Conservation (phyloP, 2,113 vertebrate species). For the Marmota monax region DNA sequence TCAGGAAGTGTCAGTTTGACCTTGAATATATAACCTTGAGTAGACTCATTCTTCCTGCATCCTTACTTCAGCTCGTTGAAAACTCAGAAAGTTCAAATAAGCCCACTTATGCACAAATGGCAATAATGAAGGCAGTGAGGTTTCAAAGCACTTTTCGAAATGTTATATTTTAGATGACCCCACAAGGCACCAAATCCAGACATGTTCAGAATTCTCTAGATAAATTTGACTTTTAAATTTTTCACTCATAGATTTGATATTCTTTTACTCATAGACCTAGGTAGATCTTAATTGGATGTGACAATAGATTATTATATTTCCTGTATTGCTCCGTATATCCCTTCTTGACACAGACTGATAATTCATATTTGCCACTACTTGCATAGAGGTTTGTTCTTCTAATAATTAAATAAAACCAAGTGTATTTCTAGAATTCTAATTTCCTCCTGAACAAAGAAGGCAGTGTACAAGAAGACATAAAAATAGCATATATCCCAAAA, state of each 20-base stretch:
- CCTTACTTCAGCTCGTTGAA: slow-evolving; percentile 27
- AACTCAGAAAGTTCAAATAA: background rate
- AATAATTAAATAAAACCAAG: slow-evolving; percentile 70
- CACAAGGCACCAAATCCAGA: background rate
- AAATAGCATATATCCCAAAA: slow-evolving; percentile 57
- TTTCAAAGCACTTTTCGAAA: slow-evolving; percentile 36
- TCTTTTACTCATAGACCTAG: background rate
- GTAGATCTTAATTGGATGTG: slow-evolving; percentile 5
- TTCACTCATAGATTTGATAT: background rate
- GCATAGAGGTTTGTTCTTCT: slow-evolving; percentile 58
- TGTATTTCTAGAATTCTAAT: slow-evolving; percentile 73
- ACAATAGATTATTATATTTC: background rate
- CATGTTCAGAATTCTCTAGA: background rate
- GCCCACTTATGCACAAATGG: background rate
- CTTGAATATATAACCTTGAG: slow-evolving; percentile 39
- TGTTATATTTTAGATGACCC: background rate
- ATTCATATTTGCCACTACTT: slow-evolving; percentile 52
- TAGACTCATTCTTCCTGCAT: background rate
- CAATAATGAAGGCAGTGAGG: background rate
- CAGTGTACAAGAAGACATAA: slow-evolving; percentile 42
- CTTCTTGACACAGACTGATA: slow-evolving; percentile 42
- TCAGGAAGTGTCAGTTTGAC: background rate
- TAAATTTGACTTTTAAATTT: background rate
- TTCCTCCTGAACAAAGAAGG: slow-evolving; percentile 70
- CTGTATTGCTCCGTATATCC: background rate